Percentiles rank a stretch among this genome's conserved stretches.
Conservation (phyloP, 2,797 vertebrate genomes). For the Melanotaenia boesemani region DNA sequence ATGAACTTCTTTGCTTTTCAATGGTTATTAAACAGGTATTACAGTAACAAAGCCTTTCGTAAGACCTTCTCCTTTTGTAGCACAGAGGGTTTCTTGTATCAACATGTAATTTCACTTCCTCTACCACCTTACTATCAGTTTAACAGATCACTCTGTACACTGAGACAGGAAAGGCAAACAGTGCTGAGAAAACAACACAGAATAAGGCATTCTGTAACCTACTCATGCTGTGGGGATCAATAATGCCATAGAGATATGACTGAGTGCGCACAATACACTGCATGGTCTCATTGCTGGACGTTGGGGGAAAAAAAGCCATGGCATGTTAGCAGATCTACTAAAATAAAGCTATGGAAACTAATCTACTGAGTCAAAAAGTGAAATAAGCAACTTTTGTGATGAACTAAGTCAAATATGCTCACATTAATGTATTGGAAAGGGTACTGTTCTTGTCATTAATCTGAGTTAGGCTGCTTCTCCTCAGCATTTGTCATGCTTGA, state of each 20-base stretch:
- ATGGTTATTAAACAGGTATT: conserved; percentile 8
- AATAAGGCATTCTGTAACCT: conserved; percentile 60
- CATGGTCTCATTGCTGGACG: conserved; percentile 58
- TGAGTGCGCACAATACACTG: conserved; percentile 38
- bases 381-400: conserved; percentile 45
- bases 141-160: conserved; percentile 65
- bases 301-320: conserved; percentile 47
- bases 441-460: conserved; percentile 28
- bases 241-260: conserved; percentile 43
- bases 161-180: conserved; percentile 78
- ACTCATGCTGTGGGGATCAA: conserved; percentile 53
- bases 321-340: conserved; percentile 61
- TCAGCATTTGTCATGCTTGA: conserved; percentile 67
- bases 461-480: conserved; percentile 31
- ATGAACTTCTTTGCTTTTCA: conserved; percentile 1
- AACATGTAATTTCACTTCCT: conserved; percentile 76
- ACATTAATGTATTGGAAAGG: conserved; percentile 32
- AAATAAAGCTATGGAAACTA: conserved; percentile 48
- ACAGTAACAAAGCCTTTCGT: neutral
- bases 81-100: conserved; percentile 31
- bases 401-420: conserved; percentile 41
- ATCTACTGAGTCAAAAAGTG: conserved; percentile 25
- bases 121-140: conserved; percentile 76
- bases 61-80: neutral
- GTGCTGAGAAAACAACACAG: conserved; percentile 70